Evolutionary conservation across 2,797 vertebrate species (phyloP), one percentile per base, ranked within the genome.

Genomic region (Eurystomus glaucurus): DNA sequence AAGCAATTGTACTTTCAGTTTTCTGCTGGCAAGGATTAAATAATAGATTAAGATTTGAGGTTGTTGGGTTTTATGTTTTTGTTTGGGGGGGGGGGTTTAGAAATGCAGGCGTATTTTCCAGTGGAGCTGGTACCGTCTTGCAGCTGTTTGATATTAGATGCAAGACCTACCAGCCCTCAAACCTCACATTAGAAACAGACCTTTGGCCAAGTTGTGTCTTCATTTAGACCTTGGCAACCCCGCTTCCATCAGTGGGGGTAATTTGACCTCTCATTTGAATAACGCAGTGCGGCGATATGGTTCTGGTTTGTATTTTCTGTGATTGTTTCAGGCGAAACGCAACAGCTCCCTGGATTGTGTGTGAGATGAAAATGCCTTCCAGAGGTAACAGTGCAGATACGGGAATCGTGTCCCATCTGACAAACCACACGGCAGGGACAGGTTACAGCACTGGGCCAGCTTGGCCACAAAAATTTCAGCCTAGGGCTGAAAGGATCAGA

Each of bases 101-200:
- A 79, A 88, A 91, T 43, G 41, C 0, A 0, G 68, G 51, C 0
- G 3, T 83, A 66, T 92, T 97, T 96, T 95, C 95, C 90, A 61
- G 0, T 55, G 62, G 82, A 95, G 55, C 77, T 94, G 88, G 77
- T 91, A 89, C 85, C 69, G 85, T 92, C 90, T 91, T 96, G 74
- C 96, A 98, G 96, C 94, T 97, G 96, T 97, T 98, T 91, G 88
- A 84, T 91, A 97, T 98, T 97, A 97, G 80, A 91, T 8, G 5
- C 55, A 94, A 95, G 96, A 97, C 94, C 92, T 90, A 97, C 88
- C 94, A 95, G 94, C 88, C 93, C 93, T 93, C 87, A 94, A 96
- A 91, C 64, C 58, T 93, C 96, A 90, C 96, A 98, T 97, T 97
- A 95, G 94, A 97, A 97, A 96, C 95, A 98, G 97, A 97, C 87